Base-by-base conservation (phyloP, 2,888 invertebrate species). In the Pammene aurita region DNA sequence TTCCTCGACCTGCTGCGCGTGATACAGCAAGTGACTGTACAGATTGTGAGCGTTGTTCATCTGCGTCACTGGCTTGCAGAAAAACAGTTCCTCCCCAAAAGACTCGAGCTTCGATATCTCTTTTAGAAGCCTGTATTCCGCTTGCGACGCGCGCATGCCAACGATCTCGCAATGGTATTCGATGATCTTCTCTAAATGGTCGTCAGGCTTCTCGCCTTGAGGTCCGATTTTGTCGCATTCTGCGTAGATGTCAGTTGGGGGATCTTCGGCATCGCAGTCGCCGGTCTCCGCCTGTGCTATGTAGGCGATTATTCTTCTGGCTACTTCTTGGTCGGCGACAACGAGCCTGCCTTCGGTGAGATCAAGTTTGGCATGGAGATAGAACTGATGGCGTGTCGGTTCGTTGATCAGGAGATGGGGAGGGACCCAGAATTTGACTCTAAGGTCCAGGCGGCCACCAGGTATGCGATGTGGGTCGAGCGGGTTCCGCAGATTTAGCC, bases 401-500 rank as follows among this genome's bases (percentile, higher is more conserved):
- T 97, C 97, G 87, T 97, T 97, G 72, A 97, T 94, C 71, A 98
- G 94, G 71, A 96, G 94, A 87, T 97, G 97, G 2, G 97, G 97
- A 2, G 97, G 97, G 55, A 98, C 97, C 96, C 97, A 97, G 93
- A 97, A 98, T 88, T 98, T 98, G 76, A 97, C 96, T 74, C 96
- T 92, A 69, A 96, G 90, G 74, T 95, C 94, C 74, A 96, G 94
- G 58, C 96, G 93, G 71, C 95, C 93, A 48, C 90, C 90, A 67
- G 95, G 95, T 67, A 94, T 94, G 70, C 96, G 94, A 83, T 96
- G 96, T 70, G 95, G 94, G 80, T 95, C 95, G 74, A 97, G 94
- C 60, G 96, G 95, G 89, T 98, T 98, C 72, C 97, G 93, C 78
- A 97, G 90, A 86, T 98, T 98, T 73, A 97, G 92, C 98, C 97